These are phyloP conservation scores for Trematomus loennbergii DNA, from an alignment of 2,113 vertebrate species.

Conservation along the genomic window DNA sequence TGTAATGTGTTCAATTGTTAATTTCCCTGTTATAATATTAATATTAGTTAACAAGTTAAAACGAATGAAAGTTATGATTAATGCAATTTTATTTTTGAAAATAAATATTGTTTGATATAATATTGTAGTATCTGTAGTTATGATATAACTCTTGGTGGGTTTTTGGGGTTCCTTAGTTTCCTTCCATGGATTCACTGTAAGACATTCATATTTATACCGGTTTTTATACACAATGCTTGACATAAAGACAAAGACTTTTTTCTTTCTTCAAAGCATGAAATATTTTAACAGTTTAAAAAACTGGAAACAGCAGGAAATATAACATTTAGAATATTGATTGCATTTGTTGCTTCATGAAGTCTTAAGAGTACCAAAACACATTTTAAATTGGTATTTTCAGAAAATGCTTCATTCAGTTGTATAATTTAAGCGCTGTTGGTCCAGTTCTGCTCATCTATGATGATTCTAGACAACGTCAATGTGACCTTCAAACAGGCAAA, in stretches of 20 bases:
- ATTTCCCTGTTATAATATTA: background rate
- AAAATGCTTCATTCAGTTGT: background rate
- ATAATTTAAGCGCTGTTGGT: background rate
- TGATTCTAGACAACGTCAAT: background rate
- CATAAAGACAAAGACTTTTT: background rate
- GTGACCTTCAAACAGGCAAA: background rate
- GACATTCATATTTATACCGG: background rate
- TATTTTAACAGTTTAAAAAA: background rate
- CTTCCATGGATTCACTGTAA: background rate
- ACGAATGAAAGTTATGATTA: background rate
- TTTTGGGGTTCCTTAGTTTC: too few species aligned
- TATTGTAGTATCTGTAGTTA: background rate
- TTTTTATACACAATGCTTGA: background rate
- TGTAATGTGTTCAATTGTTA: background rate
- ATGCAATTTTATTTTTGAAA: conserved; percentile 26
- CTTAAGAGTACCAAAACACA: background rate
- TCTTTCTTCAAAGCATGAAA: background rate
- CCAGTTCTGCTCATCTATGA: background rate
- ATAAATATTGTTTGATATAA: conserved; percentile 41
- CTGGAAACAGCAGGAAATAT: background rate
- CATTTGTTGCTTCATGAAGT: background rate
- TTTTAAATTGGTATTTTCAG: background rate
- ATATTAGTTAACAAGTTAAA: background rate
- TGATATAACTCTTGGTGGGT: background rate
- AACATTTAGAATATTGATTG: background rate